phyloP scores from a whole-genome alignment of 2,888 invertebrate species.

The Acholoe squamosa region DNA sequence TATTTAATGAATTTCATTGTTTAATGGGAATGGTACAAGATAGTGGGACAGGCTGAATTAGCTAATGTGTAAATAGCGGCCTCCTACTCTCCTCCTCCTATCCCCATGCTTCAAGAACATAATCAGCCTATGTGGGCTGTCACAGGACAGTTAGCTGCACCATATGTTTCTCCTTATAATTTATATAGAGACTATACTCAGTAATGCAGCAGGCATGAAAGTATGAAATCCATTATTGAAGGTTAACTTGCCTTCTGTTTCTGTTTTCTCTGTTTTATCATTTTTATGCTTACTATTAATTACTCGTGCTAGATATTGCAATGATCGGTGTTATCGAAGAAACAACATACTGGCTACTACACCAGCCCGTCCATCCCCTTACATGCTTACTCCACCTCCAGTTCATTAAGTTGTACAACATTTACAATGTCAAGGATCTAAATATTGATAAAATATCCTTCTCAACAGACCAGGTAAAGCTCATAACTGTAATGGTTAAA shows the following conservation, averaged over 20 bases:
- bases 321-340: background rate
- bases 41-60: no score
- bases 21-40: no score
- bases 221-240: constrained; percentile 9
- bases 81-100: background rate
- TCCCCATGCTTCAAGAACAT: background rate
- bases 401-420: no score
- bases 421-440: no score
- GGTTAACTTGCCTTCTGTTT: background rate
- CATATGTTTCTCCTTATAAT: background rate
- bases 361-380: background rate
- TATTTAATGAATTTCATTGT: no score
- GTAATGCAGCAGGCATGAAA: background rate
- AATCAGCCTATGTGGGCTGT: no score
- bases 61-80: background rate
- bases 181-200: background rate
- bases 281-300: background rate
- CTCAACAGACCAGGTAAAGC: no score
- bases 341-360: background rate
- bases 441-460: no score
- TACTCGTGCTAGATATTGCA: background rate
- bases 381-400: background rate
- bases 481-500: no score
- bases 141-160: no score
- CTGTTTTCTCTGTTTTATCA: background rate